Conservation (phyloP, 1,140 invertebrate species). For the Zelostemma sp. region DNA sequence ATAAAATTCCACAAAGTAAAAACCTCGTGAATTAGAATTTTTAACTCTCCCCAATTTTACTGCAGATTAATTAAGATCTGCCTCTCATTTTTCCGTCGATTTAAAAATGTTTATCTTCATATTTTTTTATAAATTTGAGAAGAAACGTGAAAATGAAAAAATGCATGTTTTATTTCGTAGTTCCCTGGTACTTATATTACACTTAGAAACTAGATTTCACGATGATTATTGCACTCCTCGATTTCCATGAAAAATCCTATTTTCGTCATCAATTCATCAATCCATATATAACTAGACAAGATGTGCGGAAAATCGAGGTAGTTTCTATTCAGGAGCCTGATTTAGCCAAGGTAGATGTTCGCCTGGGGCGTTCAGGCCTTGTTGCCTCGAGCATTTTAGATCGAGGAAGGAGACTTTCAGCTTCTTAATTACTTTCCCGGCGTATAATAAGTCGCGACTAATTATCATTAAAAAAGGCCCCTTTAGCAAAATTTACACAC, state of each 20-base stretch:
- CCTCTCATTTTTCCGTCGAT: too few species aligned
- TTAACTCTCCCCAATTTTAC: too few species aligned
- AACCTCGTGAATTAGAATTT: too few species aligned
- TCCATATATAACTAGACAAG: slow-evolving; percentile 11
- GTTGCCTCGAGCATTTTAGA: slow-evolving; percentile 46
- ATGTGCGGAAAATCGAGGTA: slow-evolving; percentile 46
- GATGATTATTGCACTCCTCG: background rate
- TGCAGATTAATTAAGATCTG: too few species aligned
- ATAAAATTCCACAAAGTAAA: too few species aligned
- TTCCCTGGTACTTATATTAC: background rate
- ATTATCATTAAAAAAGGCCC: slow-evolving; percentile 9
- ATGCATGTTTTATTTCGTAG: too few species aligned
- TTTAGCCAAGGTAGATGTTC: slow-evolving; percentile 61
- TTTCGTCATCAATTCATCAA: background rate
- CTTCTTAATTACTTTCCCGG: slow-evolving; percentile 37
- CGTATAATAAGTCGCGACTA: slow-evolving; percentile 24
- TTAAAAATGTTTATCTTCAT: too few species aligned
- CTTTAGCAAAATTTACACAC: background rate
- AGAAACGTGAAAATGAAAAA: too few species aligned
- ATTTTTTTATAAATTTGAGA: too few species aligned
- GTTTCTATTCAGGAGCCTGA: slow-evolving; percentile 49
- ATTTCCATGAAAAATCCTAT: background rate
- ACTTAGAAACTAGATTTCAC: background rate
- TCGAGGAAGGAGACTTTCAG: slow-evolving; percentile 16
- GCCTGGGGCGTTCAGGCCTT: slow-evolving; percentile 56